Percentiles rank a stretch among this genome's conserved stretches.
These are phyloP conservation scores for Spatulosminthurus flaviceps DNA, from an alignment of 2,888 invertebrate genomes.

Conservation along the genomic window DNA sequence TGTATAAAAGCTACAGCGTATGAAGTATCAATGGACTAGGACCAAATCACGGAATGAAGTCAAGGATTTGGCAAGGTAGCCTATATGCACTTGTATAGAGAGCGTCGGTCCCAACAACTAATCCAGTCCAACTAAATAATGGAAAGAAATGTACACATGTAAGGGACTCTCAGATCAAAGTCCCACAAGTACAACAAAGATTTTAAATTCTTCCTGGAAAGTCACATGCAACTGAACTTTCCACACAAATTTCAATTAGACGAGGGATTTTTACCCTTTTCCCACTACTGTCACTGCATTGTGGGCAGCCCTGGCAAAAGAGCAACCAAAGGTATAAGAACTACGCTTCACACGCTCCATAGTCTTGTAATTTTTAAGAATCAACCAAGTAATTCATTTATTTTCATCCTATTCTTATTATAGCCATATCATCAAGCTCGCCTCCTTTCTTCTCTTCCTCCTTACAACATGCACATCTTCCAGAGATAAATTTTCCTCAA, in stretches of 20 bases:
- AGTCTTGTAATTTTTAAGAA: slow-evolving; percentile 2
- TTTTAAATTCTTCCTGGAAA: neutral
- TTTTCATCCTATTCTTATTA: neutral
- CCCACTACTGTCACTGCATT: slow-evolving; percentile 32
- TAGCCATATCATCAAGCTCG: neutral
- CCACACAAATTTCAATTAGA: slow-evolving; percentile 40
- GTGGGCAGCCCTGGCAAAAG: too few species aligned
- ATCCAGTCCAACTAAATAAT: neutral
- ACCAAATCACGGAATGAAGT: too few species aligned
- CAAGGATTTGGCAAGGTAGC: too few species aligned
- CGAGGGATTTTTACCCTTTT: slow-evolving; percentile 32
- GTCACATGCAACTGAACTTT: slow-evolving; percentile 17
- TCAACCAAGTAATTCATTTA: slow-evolving; percentile 24
- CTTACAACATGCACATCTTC: too few species aligned
- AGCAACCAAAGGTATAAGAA: too few species aligned
- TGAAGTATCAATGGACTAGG: too few species aligned
- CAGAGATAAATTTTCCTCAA: too few species aligned
- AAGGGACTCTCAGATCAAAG: too few species aligned
- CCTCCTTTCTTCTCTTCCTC: neutral
- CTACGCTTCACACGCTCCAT: neutral
- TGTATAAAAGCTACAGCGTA: too few species aligned
- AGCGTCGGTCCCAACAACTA: too few species aligned
- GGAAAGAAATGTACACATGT: neutral
- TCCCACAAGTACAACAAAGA: neutral
- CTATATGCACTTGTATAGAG: too few species aligned